Percentiles rank a stretch among this genome's conserved stretches.
These are phyloP conservation scores for Andricus grossulariae DNA, from an alignment of 1,140 invertebrate species.

Conservation along the genomic window DNA sequence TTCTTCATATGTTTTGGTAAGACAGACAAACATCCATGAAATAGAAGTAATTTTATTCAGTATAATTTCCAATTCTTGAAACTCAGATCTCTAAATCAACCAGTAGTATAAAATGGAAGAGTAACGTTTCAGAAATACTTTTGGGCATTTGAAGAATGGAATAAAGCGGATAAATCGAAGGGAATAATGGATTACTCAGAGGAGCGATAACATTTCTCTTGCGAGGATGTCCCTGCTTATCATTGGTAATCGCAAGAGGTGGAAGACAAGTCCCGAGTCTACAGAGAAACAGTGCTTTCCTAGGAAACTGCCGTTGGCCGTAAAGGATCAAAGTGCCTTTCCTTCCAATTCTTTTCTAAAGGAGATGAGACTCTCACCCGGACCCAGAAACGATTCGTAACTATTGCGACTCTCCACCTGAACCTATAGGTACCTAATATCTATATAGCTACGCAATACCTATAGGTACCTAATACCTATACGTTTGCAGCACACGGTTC, in stretches of 20 bases:
- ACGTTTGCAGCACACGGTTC: constrained; percentile 2
- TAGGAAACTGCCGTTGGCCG: constrained; percentile 25
- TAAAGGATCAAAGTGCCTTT: constrained; percentile 31
- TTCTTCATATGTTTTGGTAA: no score
- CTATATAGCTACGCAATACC: neutral
- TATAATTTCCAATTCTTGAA: no score
- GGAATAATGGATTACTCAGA: constrained; percentile 24
- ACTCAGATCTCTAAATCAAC: no score
- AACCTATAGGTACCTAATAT: neutral
- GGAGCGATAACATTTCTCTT: constrained; percentile 23
- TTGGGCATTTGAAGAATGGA: neutral
- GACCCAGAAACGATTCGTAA: constrained; percentile 11
- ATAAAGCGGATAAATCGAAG: constrained; percentile 6
- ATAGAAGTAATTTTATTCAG: no score
- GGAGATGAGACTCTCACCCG: constrained; percentile 6
- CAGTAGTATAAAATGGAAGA: neutral
- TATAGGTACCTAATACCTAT: neutral
- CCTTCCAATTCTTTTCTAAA: constrained; percentile 9
- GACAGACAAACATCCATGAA: no score
- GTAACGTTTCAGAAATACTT: neutral
- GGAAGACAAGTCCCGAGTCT: constrained; percentile 22
- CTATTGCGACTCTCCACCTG: constrained; percentile 22
- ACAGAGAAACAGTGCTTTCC: constrained; percentile 4
- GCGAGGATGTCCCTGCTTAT: constrained; percentile 12
- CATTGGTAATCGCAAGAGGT: constrained; percentile 26